A percentile compares a stretch with the other conserved stretches of the same genome.
phyloP scores from a whole-genome alignment of 2,888 invertebrate species.

The Campoplex nolae region DNA sequence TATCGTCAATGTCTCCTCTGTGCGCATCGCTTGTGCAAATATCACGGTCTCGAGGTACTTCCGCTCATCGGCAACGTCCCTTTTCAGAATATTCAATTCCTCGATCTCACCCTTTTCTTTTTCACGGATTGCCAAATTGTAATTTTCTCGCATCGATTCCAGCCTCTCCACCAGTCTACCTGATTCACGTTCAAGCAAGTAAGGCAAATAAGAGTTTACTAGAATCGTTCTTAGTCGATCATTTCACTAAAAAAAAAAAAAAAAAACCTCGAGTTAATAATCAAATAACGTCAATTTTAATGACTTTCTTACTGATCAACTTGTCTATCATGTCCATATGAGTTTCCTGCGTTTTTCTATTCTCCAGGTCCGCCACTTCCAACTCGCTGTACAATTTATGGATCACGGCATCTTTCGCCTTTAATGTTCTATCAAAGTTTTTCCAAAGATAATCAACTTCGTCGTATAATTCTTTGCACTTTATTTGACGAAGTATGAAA shows the following conservation, averaged over 20 bases:
- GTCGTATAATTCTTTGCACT: conserved; percentile 90
- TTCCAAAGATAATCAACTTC: conserved; percentile 88
- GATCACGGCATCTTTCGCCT: conserved; percentile 89
- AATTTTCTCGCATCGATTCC: conserved; percentile 86
- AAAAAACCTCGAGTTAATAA: not conserved
- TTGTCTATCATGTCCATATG: conserved; percentile 90
- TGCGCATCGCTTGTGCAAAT: conserved; percentile 86
- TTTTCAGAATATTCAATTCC: conserved; percentile 86
- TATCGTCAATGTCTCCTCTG: conserved; percentile 73
- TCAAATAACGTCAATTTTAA: not conserved
- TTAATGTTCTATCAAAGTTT: conserved; percentile 88
- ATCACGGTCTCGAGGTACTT: conserved; percentile 87
- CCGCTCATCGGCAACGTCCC: conserved; percentile 85
- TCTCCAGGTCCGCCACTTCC: conserved; percentile 90
- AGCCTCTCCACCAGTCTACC: conserved; percentile 87
- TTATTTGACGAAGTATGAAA: conserved; percentile 90
- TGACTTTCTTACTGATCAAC: conserved; percentile 87
- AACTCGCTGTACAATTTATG: conserved; percentile 88
- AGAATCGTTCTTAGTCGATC: not conserved
- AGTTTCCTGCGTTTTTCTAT: conserved; percentile 89
- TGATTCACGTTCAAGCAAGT: conserved; percentile 73
- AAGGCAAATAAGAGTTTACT: no score
- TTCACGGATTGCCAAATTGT: conserved; percentile 86
- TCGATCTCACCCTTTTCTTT: conserved; percentile 85
- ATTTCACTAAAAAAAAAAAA: not conserved